Percentiles rank a stretch among this genome's conserved stretches.
phyloP scores from a whole-genome alignment of 2,113 vertebrate species.

The Gasterosteus nipponicus region DNA sequence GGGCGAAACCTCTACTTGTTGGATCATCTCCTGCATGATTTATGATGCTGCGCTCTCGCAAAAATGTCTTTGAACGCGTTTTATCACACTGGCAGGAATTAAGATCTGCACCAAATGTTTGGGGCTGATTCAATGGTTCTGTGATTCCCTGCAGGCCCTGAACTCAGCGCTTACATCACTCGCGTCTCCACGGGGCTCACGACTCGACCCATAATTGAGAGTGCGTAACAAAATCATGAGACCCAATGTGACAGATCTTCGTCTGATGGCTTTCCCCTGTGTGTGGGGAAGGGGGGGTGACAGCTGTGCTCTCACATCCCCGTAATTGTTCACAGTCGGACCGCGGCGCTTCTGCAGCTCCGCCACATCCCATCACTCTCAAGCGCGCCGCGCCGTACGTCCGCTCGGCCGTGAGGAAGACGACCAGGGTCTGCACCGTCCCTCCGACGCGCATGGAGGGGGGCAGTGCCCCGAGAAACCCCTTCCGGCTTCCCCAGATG shows the following conservation, averaged over 20 bases:
- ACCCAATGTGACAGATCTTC: constrained; percentile 68
- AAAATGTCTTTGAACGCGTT: constrained; percentile 12
- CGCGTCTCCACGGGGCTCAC: constrained; percentile 35
- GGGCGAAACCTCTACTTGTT: constrained; percentile 1
- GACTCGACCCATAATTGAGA: constrained; percentile 69
- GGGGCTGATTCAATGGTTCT: constrained; percentile 9
- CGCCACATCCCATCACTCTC: constrained; percentile 76
- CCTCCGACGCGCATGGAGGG: constrained; percentile 17
- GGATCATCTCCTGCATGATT: constrained; percentile 14
- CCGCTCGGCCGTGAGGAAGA: constrained; percentile 52
- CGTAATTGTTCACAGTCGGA: constrained; percentile 72
- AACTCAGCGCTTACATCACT: constrained; percentile 38
- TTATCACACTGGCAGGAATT: background rate
- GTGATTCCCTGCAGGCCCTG: constrained; percentile 1
- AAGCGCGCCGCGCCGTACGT: constrained; percentile 11
- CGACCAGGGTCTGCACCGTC: constrained; percentile 47
- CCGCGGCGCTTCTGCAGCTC: constrained; percentile 58
- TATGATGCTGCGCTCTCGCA: background rate
- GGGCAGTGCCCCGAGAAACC: constrained; percentile 12
- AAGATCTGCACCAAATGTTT: constrained; percentile 30
- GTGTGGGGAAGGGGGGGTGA: constrained; percentile 46
- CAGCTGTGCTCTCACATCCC: constrained; percentile 76
- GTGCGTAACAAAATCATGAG: constrained; percentile 46
- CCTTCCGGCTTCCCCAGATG: constrained; percentile 47
- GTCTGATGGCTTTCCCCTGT: constrained; percentile 60